These are phyloP conservation scores for Oxygymnocypris stewartii DNA, from an alignment of 2,113 vertebrate species.

Conservation along the genomic window DNA sequence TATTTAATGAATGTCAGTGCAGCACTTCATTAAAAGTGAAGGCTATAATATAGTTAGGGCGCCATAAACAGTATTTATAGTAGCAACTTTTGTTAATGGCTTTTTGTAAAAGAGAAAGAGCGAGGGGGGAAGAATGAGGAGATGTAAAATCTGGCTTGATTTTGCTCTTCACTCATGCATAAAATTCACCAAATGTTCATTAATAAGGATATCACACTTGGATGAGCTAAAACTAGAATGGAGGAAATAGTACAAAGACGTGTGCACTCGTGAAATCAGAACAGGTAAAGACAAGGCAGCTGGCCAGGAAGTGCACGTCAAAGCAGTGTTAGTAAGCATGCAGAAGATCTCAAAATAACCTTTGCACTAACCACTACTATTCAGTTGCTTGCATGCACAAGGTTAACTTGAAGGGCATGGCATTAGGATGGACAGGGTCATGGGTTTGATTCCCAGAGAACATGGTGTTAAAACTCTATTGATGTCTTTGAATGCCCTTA, in stretches of 20 bases:
- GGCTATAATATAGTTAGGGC: not conserved
- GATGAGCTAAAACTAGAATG: not conserved
- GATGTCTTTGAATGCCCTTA: not conserved
- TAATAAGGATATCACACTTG: constrained; percentile 14
- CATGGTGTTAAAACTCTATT: not conserved
- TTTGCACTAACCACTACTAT: not conserved
- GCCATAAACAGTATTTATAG: constrained; percentile 36
- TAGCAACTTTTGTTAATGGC: constrained; percentile 36
- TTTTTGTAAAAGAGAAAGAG: constrained; percentile 17
- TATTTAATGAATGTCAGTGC: constrained; percentile 62
- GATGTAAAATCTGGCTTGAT: not conserved
- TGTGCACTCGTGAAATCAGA: not conserved
- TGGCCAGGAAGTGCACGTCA: not conserved
- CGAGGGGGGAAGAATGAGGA: not conserved
- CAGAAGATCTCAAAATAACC: constrained; percentile 7
- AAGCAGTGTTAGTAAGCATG: constrained; percentile 13
- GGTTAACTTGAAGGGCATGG: not conserved
- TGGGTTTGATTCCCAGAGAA: not conserved
- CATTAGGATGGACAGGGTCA: not conserved
- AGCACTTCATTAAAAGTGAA: constrained; percentile 58
- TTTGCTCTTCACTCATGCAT: constrained; percentile 5
- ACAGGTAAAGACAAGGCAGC: not conserved
- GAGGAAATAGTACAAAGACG: not conserved
- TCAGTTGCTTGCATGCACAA: not conserved
- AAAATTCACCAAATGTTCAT: constrained; percentile 2